Percentiles rank a stretch among this genome's conserved stretches.
These are phyloP conservation scores for Pygathrix nemaeus DNA, from an alignment of 2,113 vertebrate species.

Conservation along the genomic window DNA sequence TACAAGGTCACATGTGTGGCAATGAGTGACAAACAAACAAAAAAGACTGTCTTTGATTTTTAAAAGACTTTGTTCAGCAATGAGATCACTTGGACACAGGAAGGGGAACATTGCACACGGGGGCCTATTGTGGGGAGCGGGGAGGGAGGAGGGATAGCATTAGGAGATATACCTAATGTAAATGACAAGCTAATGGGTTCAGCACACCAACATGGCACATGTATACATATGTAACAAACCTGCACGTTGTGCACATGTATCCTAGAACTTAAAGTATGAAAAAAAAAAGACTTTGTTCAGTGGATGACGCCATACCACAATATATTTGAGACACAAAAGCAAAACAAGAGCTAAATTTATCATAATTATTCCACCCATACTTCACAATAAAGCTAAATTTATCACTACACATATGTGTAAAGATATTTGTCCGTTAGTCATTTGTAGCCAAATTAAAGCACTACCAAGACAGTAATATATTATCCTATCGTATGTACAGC, in stretches of 20 bases:
- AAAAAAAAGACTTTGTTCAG: not conserved
- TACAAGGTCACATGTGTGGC: not conserved
- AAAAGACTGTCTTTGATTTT: not conserved
- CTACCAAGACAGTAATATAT: not conserved
- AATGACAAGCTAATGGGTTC: too few relatives aligned
- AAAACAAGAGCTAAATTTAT: not conserved
- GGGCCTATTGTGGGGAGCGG: too few relatives aligned
- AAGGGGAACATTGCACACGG: too few relatives aligned
- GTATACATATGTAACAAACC: too few relatives aligned
- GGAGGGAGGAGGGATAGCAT: too few relatives aligned
- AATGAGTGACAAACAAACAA: not conserved
- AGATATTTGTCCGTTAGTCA: not conserved
- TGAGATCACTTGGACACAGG: too few relatives aligned
- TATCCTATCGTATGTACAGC: not conserved
- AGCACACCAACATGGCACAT: too few relatives aligned
- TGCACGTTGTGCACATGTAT: too few relatives aligned
- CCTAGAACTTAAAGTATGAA: too few relatives aligned
- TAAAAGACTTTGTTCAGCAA: not conserved
- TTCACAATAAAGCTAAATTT: slow-evolving; percentile 14
- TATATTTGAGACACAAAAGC: not conserved
- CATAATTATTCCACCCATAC: not conserved
- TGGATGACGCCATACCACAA: not conserved
- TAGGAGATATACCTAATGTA: too few relatives aligned
- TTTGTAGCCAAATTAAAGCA: slow-evolving; percentile 11
- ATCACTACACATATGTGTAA: not conserved